Base-by-base conservation (phyloP, 2,888 invertebrate genomes). In the Drosophila picticornis region DNA sequence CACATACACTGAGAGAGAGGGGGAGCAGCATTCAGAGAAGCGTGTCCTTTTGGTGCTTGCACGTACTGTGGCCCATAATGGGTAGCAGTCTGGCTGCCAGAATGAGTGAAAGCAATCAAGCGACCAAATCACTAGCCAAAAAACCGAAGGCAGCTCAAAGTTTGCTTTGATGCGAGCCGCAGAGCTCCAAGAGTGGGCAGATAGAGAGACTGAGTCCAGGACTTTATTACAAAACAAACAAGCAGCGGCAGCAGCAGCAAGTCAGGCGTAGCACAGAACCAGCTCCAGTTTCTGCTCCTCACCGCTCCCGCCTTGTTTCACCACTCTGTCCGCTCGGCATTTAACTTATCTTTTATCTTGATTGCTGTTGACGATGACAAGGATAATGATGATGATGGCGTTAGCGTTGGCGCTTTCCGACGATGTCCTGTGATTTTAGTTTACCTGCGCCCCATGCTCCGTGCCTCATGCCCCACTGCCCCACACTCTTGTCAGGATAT, bases 351-450 rank as follows among this genome's bases (percentile, higher is more conserved):
- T 87, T 90, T 90, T 87, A 87, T 87, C 87, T 84, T 87, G 87
- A 87, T 87, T 87, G 87, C 90, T 87, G 87, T 90, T 86, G 90
- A 87, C 87, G 91, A 88, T 90, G 89, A 85, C 91, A 88, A 78
- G 88, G 91, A 85, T 88, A 88, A 85, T 88, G 88, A 83, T 88
- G 90, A 88, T 90, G 89, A 85, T 82, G 90, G 70, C 69, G 79
- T 63, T 58, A 68, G 60, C 65, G 66, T 40, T 50, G 57, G 58
- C 58, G 50, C 64, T 32, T 55, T 56, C n/a, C 55, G 52, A n/a
- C 63, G 50, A 43, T 72, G 75, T 59, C 72, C 70, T 69, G 57
- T 77, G 81, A 75, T 76, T 85, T 88, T 70, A 77, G 88, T 61
- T 72, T 63, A 83, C 71, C 70, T 69, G 67, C 31, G 38, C 65